Evolutionary conservation across 2,113 vertebrate species (phyloP).

Genomic region (Chloropsis hardwickii): DNA sequence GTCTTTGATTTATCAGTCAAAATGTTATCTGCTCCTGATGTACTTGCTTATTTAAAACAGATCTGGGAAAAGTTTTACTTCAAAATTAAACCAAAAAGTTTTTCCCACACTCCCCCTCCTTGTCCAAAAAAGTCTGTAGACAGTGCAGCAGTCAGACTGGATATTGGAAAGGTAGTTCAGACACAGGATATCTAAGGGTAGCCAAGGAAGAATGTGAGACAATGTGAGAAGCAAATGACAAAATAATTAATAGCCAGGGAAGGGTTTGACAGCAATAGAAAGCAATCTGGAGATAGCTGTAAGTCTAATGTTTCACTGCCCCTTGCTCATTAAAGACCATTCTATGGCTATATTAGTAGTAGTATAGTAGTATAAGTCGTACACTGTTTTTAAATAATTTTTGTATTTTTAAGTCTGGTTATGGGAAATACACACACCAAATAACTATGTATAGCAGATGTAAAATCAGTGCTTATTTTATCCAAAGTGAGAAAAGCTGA

Average conservation of each 20-base stretch:
- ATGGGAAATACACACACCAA: neutral
- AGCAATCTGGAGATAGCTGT: neutral
- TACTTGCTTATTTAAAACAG: neutral
- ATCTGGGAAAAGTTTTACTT: neutral
- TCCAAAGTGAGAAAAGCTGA: conserved; percentile 18
- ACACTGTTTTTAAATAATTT: neutral
- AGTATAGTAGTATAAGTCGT: neutral
- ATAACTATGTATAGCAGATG: neutral
- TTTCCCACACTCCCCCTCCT: neutral
- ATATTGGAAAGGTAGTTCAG: neutral
- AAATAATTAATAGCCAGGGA: neutral
- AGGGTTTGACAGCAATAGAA: neutral
- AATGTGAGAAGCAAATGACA: neutral
- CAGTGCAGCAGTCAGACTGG: neutral
- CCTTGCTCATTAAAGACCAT: neutral
- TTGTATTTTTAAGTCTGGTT: neutral
- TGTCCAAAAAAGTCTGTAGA: neutral
- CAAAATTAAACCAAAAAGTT: neutral
- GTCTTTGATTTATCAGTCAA: neutral
- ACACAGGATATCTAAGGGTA: neutral
- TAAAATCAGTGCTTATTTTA: conserved; percentile 9
- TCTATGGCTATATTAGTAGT: neutral
- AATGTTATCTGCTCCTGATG: neutral
- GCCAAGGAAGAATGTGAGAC: neutral
- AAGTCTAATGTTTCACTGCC: neutral